Evolutionary conservation across 1,140 invertebrate species (phyloP), one percentile per base, ranked within the genome.

Genomic region (Lepidurus arcticus): DNA sequence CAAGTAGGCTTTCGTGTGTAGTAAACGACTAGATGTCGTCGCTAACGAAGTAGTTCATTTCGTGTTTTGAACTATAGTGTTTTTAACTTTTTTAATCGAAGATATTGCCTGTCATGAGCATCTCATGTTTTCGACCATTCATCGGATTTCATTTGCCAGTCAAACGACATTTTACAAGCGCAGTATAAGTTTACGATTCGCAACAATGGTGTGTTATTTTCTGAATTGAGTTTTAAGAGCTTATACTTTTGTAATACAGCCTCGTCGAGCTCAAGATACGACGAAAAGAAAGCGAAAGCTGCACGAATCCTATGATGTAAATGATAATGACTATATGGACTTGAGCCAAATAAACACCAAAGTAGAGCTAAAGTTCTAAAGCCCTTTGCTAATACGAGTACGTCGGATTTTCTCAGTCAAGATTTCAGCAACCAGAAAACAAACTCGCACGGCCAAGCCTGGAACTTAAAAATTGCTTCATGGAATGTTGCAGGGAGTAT

Each of bases 401-500:
- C 85, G 5, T 89, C 90, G 13, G 85, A 89, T 82, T 89, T 89
- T 78, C 84, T 87, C 74, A 84, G 86, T 45, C 87, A 90, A 44
- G 85, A 92, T 83, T 93, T 91, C 84, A 82, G 81, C 10, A 90
- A 90, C 82, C 82, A 85, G 3, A 91, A 91, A 77, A 86, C 88
- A 81, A 91, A 89, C 81, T 81, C 84, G 9, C 85, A 89, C 82
- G 91, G 90, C 24, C 88, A 93, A 82, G 86, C 86, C 5, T 92
- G 89, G 85, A 97, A 96, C 85, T 87, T 95, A 2, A 98, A 97
- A 89, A 94, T 99, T 81, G 88, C 91, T 1, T 92, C 91, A 74
- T 99, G 97, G 97, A 99, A 99, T 87, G 91, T 99, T n/a, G 96
- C 94, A 85, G n/a, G n/a, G n/a, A n/a, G n/a, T n/a, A n/a, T n/a